Evolutionary conservation across 1,140 invertebrate genomes (phyloP).

Genomic region (Aricia agestis): DNA sequence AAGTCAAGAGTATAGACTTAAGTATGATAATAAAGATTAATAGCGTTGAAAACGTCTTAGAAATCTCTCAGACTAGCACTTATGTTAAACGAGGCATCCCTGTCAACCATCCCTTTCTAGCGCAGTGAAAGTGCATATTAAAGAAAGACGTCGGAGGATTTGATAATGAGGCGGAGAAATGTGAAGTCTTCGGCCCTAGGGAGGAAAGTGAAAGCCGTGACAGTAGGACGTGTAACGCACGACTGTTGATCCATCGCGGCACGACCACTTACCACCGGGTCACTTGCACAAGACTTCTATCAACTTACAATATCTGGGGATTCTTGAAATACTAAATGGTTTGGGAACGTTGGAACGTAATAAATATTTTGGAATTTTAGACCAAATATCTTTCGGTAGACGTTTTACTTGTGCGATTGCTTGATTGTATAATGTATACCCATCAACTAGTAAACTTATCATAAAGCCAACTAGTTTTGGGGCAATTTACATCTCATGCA

Average conservation of each 20-base stretch:
- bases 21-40: too few species aligned
- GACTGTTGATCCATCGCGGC: conserved; percentile 14
- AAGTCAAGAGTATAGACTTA: too few species aligned
- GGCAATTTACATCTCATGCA: too few species aligned
- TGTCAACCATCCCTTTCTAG: conserved; percentile 34
- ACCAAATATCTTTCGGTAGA: too few species aligned
- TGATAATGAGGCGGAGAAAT: conserved; percentile 51
- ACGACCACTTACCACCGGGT: conserved; percentile 10
- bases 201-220: conserved; percentile 48
- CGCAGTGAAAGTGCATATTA: conserved; percentile 38
- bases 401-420: too few species aligned
- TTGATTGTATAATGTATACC: too few species aligned
- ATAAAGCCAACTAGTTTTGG: too few species aligned
- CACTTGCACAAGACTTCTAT: conserved; percentile 9
- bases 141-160: conserved; percentile 39
- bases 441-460: too few species aligned
- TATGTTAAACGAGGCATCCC: conserved; percentile 17
- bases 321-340: background rate
- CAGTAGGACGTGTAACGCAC: conserved; percentile 27
- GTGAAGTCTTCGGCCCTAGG: conserved; percentile 37
- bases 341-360: too few species aligned
- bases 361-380: too few species aligned
- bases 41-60: background rate
- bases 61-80: background rate
- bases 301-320: background rate